Evolutionary conservation across 2,113 vertebrate genomes (phyloP).

Genomic region (Cheirogaleus medius): DNA sequence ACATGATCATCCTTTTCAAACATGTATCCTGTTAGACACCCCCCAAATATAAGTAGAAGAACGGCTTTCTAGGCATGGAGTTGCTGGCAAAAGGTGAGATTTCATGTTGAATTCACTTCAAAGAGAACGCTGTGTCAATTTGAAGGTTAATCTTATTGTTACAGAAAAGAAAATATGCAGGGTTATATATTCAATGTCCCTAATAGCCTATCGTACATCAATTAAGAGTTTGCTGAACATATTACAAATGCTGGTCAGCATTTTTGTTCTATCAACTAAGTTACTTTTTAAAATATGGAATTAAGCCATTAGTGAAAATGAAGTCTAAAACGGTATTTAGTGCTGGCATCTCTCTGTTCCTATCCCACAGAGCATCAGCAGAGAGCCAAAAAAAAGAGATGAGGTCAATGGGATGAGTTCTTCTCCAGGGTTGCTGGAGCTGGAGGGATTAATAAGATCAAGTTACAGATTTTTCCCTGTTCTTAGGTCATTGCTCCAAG

Average conservation of each 20-base stretch:
- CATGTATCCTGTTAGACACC: neutral
- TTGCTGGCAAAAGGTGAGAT: neutral
- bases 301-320: slow-evolving; percentile 37
- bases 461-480: neutral
- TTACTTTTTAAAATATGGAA: slow-evolving; percentile 25
- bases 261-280: neutral
- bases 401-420: neutral
- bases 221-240: slow-evolving; percentile 51
- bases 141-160: slow-evolving; percentile 7
- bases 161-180: neutral
- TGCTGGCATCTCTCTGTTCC: neutral
- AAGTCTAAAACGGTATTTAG: slow-evolving; percentile 16
- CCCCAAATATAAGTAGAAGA: neutral
- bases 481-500: neutral
- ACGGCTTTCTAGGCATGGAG: neutral
- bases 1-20: neutral
- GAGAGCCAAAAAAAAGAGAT: neutral
- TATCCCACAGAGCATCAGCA: neutral
- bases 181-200: neutral
- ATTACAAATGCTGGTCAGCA: slow-evolving; percentile 32
- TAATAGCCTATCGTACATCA: slow-evolving; percentile 25
- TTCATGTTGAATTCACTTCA: neutral
- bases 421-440: neutral
- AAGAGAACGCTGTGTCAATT: neutral
- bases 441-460: slow-evolving; percentile 20